phyloP scores from a whole-genome alignment of 1,140 invertebrate genomes.

The Dendroctonus valens region DNA sequence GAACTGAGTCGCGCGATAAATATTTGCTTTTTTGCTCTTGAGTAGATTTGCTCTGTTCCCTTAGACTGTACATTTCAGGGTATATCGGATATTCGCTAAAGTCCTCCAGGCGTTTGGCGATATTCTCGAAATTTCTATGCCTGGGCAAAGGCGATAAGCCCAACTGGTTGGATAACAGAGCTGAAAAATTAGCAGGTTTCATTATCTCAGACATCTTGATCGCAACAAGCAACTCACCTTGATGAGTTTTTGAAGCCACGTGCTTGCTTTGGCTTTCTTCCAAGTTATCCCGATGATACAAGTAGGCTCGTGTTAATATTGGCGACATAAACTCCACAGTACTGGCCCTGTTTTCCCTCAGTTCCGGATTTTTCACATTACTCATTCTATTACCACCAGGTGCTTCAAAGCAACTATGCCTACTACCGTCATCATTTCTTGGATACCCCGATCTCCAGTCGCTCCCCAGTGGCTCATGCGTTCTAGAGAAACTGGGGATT shows the following conservation, averaged over 20 bases:
- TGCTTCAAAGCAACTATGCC: not conserved
- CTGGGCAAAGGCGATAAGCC: conserved; percentile 40
- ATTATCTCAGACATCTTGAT: not conserved
- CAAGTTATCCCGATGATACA: conserved; percentile 9
- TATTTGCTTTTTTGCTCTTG: conserved; percentile 38
- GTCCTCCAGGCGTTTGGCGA: conserved; percentile 24
- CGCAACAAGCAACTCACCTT: not conserved
- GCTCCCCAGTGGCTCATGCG: not conserved
- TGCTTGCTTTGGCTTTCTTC: not conserved
- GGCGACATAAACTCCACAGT: conserved; percentile 23
- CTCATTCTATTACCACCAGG: not conserved
- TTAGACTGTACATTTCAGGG: not conserved
- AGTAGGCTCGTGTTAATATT: conserved; percentile 18
- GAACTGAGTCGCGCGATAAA: conserved; percentile 39
- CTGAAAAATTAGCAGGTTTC: conserved; percentile 21
- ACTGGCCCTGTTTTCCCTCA: conserved; percentile 8
- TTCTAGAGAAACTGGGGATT: not conserved
- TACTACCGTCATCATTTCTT: not conserved
- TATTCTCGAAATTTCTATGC: conserved; percentile 39
- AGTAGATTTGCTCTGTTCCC: not conserved
- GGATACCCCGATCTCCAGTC: not conserved
- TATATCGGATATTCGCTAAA: conserved; percentile 21
- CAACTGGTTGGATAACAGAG: conserved; percentile 29
- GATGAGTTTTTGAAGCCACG: not conserved
- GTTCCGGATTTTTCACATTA: conserved; percentile 2